Conservation (phyloP, 1,140 invertebrate species). For the Cyrtorhinus lividipennis region DNA sequence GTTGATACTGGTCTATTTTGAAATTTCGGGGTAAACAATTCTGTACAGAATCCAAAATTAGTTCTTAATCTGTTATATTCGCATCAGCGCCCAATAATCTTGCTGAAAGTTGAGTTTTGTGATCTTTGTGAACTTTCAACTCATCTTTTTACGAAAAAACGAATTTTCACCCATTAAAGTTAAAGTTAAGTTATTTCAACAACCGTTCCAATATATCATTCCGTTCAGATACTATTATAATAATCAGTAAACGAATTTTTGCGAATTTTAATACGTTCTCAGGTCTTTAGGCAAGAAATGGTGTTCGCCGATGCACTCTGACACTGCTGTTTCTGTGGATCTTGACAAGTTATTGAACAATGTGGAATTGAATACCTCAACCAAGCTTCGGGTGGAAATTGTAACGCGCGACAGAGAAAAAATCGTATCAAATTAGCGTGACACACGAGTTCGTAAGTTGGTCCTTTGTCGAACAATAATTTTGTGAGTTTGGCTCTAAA, state of each 20-base stretch:
- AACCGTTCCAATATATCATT: not conserved
- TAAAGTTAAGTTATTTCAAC: not conserved
- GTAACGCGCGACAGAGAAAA: not conserved
- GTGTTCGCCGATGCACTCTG: not conserved
- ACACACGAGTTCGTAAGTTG: not conserved
- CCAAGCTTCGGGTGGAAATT: not conserved
- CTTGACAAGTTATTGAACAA: not conserved
- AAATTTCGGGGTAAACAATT: too few relatives aligned
- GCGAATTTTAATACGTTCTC: not conserved
- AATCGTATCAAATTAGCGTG: not conserved
- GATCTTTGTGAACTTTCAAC: not conserved
- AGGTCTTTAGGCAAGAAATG: not conserved
- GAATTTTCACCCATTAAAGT: not conserved
- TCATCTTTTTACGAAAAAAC: not conserved
- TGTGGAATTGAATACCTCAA: not conserved
- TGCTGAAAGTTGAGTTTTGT: not conserved
- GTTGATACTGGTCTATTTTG: too few relatives aligned
- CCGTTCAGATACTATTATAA: too few relatives aligned
- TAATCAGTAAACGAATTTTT: too few relatives aligned
- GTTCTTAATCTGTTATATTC: too few relatives aligned
- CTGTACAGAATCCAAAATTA: too few relatives aligned
- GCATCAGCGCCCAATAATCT: not conserved
- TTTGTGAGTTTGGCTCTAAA: not conserved
- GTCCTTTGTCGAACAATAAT: not conserved
- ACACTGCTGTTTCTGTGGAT: not conserved